Base-by-base conservation (phyloP, 1,140 invertebrate genomes). In the Sitobion miscanthi region DNA sequence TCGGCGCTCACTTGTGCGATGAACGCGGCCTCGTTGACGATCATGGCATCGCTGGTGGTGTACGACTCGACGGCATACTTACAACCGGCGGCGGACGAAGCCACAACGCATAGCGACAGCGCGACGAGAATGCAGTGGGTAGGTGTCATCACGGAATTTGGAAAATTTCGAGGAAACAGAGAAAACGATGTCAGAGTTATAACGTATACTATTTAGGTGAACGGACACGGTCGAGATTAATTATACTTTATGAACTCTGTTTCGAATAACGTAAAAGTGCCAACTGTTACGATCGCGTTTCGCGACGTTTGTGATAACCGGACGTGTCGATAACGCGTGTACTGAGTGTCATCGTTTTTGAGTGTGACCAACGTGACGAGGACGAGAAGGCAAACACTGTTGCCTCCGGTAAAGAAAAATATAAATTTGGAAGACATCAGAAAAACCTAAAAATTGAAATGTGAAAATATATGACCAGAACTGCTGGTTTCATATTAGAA, bases 21-120 rank as follows among this genome's bases (percentile, higher is more conserved):
- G 95, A 97, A 97, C 1, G 97, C 98, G 94, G 98, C 97, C 94
- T 97, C 97, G 86, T 97, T 97, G 3, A 99, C 96, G 94, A 99
- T 97, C 87, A 98, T 99, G 11, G 97, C 98, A 96, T 99, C 98
- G 95, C 97, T 96, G 11, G 98, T 99, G 86, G 98, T 98, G 95
- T 99, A 99, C 0, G 97, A 96, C 38, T 94, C 93, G 6, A 94
- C 94, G 42, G 94, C 86, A 25, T 86, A 93, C 91, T 93, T 93
- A 42, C 91, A 93, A 42, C 45, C 49, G 14, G 91, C 45, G 9
- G 9, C 35, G 47, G 45, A 25, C 3, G 91, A 49, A 30, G 77
- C 20, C 82, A 57, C 49, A 9, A 82, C 82, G 11, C 4, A 93
- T n/a, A 93, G 25, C 45, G 91, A 85, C 49, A 93, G 14, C 1